Evolutionary conservation across 2,113 vertebrate genomes (phyloP), one percentile per base, ranked within the genome.

Genomic region (Struthio camelus): DNA sequence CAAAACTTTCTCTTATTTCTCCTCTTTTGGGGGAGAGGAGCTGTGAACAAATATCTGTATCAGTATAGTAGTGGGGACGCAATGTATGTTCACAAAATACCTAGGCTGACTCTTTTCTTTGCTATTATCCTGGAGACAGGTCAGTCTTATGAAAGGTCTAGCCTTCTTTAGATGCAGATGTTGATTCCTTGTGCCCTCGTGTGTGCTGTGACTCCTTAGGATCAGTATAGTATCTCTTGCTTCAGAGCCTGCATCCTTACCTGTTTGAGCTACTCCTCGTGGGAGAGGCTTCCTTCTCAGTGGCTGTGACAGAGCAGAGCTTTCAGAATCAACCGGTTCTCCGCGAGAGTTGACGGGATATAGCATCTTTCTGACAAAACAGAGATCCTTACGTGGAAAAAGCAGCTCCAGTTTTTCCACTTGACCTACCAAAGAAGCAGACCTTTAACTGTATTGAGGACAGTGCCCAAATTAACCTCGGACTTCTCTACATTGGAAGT

Each of bases 201-300:
- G n/a, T 42, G 65, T 40, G 23, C 5, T 4, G 0, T 70, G 16
- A 5, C 19, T 51, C 20, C 0, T 0, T n/a, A 19, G 36, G 44
- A 27, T 53, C 38, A 14, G 64, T 79, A 16, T 14, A 53, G n/a
- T 66, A 4, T 2, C 46, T 75, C 40, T 48, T 48, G 36, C 40
- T 64, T 64, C 67, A 5, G 58, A 72, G 58, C 81, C 22, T 46
- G 14, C 70, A 13, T 40, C 89, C 54, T 69, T 24, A 6, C 40
- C 48, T 27, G 5, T 50, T 15, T 18, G 7, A 61, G 36, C 40
- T 19, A 5, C 15, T 34, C 27, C 14, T 67, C 27, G 5, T 20
- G 1, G 0, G 56, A 83, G 36, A 51, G 8, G 32, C 48, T 79
- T 53, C 50, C 59, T 70, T 62, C 40, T 53, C 23, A 12, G 30